Conservation (phyloP, 1,140 invertebrate genomes). For the Laodelphax striatellus region DNA sequence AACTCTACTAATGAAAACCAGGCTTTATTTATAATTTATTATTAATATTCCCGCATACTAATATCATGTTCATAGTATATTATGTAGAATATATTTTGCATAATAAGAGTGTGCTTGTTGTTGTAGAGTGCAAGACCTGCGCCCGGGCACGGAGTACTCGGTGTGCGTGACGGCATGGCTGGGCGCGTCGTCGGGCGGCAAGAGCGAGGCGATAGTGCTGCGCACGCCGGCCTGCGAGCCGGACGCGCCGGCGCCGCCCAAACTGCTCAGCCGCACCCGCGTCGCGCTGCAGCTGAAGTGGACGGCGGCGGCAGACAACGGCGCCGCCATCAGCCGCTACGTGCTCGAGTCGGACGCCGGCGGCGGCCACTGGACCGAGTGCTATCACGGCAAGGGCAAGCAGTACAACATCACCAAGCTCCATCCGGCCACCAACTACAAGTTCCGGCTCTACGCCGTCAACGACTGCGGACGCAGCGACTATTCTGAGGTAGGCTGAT, state of each 20-base stretch:
- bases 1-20: too few species aligned
- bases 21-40: too few species aligned
- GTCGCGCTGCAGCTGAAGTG: conserved; percentile 51
- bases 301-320: conserved; percentile 60
- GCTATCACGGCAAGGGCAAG: conserved; percentile 51
- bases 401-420: conserved; percentile 60
- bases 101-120: background rate
- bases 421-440: conserved; percentile 60
- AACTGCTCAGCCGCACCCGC: conserved; percentile 42
- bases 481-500: conserved; percentile 45
- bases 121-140: conserved; percentile 59
- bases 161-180: conserved; percentile 51
- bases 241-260: conserved; percentile 43
- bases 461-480: conserved; percentile 61
- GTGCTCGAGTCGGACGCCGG: conserved; percentile 68
- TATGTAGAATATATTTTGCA: too few species aligned
- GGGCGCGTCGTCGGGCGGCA: conserved; percentile 35
- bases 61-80: too few species aligned
- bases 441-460: conserved; percentile 67
- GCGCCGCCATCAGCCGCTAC: conserved; percentile 62
- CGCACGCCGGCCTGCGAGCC: conserved; percentile 55
- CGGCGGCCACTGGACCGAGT: conserved; percentile 52
- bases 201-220: conserved; percentile 40
- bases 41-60: too few species aligned
- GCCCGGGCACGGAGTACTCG: conserved; percentile 68